Base-by-base conservation (phyloP, 2,797 vertebrate species). In the Cyprinodon diabolis region DNA sequence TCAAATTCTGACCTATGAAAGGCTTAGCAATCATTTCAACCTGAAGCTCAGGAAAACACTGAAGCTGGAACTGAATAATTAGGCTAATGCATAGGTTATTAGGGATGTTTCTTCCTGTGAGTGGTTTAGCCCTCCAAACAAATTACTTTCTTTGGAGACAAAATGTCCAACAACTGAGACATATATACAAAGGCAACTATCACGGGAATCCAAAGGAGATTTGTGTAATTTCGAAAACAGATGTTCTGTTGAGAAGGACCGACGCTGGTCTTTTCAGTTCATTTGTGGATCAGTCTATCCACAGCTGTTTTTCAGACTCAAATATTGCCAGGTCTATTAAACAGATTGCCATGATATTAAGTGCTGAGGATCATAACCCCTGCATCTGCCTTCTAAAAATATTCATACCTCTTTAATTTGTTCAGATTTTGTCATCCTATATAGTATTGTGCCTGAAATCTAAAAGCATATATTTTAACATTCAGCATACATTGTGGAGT, bases 1-100 rank as follows among this genome's bases (percentile, higher is more conserved):
- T 79, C 65, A 75, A 56, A 72, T 11, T 56, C 37, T 11, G 56
- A 75, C 51, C 68, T 54, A 58, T 43, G 54, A 74, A 68, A 83
- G 62, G 56, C 63, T 69, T 43, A 54, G 57, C 52, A n/a, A 35
- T 68, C 57, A 2, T 48, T 71, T 68, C 35, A 68, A 8, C 37
- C 49, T 30, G 49, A 45, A 23, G 49, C 40, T 69, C 25, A 75
- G 30, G 60, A 68, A 75, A 76, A 71, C 7, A 45, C 8, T 19
- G 0, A 70, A 62, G 66, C 8, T 68, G 60, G 58, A 71, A 75
- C 72, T 17, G n/a, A n/a, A 55, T 75, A 65, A 66, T 70, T 69
- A 47, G 58, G 51, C 58, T 66, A 76, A 66, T 71, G 30, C 15
- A 51, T 80, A 21, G 51, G 21, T 47, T 74, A 5, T 71, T 23